Base-by-base conservation (phyloP, 2,113 vertebrate genomes). In the Pavo muticus region DNA sequence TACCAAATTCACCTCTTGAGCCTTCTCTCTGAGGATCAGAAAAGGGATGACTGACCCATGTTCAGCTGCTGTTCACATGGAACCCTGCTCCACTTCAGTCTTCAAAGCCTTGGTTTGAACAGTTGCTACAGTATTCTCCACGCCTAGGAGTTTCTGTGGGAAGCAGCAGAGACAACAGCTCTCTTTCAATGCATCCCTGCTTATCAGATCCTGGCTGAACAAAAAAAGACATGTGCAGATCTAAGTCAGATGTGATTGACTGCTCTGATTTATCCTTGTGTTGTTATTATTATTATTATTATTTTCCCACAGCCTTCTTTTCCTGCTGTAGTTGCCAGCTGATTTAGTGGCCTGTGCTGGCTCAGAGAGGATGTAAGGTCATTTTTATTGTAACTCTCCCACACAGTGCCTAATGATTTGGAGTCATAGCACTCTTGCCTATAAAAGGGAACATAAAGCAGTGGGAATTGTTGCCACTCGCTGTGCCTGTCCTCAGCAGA, bases 371-470 rank as follows among this genome's bases (percentile, higher is more conserved):
- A 68, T 63, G 29, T 79, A 90, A 91, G 91, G 81, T 90, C 64
- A 89, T 72, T 91, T 93, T 88, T 83, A 85, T 65, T 70, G 70
- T 52, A 14, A 64, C 0, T 59, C 77, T 91, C 89, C 42, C 84
- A 89, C 75, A 84, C 68, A 73, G 32, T 2, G 32, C 68, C 59
- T 73, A 76, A 91, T 17, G 52, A 69, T 74, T 90, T 80, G 50
- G 77, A 94, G 70, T 73, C 2, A 1, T 78, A 92, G 77, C 77
- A 85, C 72, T 61, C 83, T 73, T 80, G 68, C 84, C 71, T 96
- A 30, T 91, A 92, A 80, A 93, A 91, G 76, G 72, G 48, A 87
- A 87, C 40, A 61, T 52, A 87, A 87, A 91, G 57, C 54, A 86
- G n/a, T 29, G 44, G 67, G 64, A 56, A 64, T 70, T 39, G 11